phyloP scores from a whole-genome alignment of 2,797 vertebrate genomes.

The Pantherophis alleghaniensis region DNA sequence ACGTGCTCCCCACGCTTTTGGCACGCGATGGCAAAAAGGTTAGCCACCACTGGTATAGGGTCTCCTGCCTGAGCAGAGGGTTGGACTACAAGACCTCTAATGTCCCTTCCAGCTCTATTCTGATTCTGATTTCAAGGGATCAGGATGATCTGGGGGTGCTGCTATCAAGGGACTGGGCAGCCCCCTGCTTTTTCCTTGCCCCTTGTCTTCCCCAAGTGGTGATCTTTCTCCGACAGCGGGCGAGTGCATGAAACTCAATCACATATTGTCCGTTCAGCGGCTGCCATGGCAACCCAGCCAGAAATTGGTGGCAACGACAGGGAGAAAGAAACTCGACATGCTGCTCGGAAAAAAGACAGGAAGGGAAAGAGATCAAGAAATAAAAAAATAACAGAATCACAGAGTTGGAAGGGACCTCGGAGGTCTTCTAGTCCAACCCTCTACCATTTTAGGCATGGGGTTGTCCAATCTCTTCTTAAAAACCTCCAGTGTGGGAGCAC shows the following conservation, averaged over 20 bases:
- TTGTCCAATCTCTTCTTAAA: not conserved
- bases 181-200: not conserved
- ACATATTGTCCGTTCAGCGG: not conserved
- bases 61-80: no score
- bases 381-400: not conserved
- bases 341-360: not conserved
- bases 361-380: not conserved
- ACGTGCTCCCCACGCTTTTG: no score
- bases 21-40: no score
- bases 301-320: slow-evolving; percentile 9
- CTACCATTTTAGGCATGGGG: not conserved
- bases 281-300: slow-evolving; percentile 59
- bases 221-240: not conserved
- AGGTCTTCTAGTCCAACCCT: not conserved
- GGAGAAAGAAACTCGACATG: not conserved
- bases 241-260: not conserved
- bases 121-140: not conserved
- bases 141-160: not conserved
- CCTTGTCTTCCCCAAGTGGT: not conserved
- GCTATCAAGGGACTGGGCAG: no score
- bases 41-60: no score
- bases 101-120: no score
- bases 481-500: not conserved
- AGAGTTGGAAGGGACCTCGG: not conserved
- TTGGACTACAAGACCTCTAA: no score